Evolutionary conservation across 2,797 vertebrate species (phyloP), one percentile per base, ranked within the genome.

Genomic region (Enteromius afrohamiltoni): DNA sequence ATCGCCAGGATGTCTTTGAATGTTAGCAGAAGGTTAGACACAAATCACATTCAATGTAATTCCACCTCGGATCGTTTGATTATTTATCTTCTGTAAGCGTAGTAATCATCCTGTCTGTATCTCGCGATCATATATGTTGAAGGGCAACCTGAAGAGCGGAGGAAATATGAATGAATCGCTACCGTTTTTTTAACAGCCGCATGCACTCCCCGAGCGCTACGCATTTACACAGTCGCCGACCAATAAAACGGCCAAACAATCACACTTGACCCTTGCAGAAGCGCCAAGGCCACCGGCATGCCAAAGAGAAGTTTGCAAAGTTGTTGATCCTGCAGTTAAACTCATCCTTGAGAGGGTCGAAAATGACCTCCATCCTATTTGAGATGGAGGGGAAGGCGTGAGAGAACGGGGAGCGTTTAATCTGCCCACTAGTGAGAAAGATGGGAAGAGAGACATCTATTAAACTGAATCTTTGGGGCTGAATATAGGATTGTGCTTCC

Each of bases 391-490:
- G 53, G 82, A 64, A 79, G 74, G 79, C 70, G 84, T 60, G 53
- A 76, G 26, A 83, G 60, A 83, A 86, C 49, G 11, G 70, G 49
- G 75, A 81, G 69, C 76, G 26, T 83, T 76, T 86, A 86, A 80
- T 85, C 80, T 75, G 37, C 53, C 80, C 73, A 80, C 51, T 55
- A 53, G 68, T 53, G 55, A 81, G 68, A 65, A 74, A 71, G 77
- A 85, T 81, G 73, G 77, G 77, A 58, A 78, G 42, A 49, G 80
- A 85, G 77, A 75, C 51, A 74, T 83, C 81, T 83, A 77, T 83
- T 83, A 76, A 83, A 83, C 81, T 68, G 75, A 75, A 79, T 83
- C 71, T 77, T 65, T 83, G 80, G 70, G 77, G 70, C 83, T 83
- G 74, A 68, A 85, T 76, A 77, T 79, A 78, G 69, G 37, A 69